phyloP scores from a whole-genome alignment of 2,113 vertebrate genomes.

The Oncorhynchus nerka region DNA sequence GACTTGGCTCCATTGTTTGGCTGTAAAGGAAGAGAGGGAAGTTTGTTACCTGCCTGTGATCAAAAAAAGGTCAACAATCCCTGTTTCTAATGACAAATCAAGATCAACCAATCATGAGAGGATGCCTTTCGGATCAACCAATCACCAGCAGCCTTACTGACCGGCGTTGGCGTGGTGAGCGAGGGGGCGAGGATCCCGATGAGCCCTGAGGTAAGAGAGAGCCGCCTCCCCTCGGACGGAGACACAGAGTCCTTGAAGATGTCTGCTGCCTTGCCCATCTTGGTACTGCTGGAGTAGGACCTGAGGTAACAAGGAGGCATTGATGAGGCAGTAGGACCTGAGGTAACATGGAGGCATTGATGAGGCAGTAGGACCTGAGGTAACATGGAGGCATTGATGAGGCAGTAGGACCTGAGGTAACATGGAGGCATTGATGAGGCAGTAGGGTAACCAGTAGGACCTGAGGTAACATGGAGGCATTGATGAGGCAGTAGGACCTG shows the following conservation, averaged over 20 bases:
- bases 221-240: conserved; percentile 78
- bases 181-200: conserved; percentile 88
- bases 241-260: conserved; percentile 77
- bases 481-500: too few relatives aligned
- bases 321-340: too few relatives aligned
- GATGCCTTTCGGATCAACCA: neutral
- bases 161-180: conserved; percentile 79
- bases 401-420: too few relatives aligned
- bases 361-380: too few relatives aligned
- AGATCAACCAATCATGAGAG: neutral
- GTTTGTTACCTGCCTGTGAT: neutral
- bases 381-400: too few relatives aligned
- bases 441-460: too few relatives aligned
- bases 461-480: too few relatives aligned
- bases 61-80: too few relatives aligned
- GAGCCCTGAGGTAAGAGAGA: conserved; percentile 93
- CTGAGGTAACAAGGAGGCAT: conserved; percentile 7
- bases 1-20: conserved; percentile 84
- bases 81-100: neutral
- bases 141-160: conserved; percentile 44
- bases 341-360: too few relatives aligned
- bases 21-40: conserved; percentile 56
- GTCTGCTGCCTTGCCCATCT: conserved; percentile 79
- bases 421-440: too few relatives aligned
- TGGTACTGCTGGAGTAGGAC: conserved; percentile 79